Evolutionary conservation across 1,140 invertebrate genomes (phyloP).

Genomic region (Coenobita brevimanus): DNA sequence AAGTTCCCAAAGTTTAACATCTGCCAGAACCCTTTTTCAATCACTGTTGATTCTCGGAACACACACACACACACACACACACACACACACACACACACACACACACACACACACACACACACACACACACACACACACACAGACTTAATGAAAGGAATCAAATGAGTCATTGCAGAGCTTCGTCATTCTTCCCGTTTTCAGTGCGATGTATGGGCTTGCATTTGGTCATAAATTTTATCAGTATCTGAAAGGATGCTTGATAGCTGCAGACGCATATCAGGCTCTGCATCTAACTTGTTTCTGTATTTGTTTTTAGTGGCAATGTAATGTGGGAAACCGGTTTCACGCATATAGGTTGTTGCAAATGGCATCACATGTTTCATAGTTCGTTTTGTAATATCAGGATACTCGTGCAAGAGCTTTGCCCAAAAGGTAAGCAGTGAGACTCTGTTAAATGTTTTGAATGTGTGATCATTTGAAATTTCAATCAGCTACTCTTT

Average conservation of each 20-base stretch:
- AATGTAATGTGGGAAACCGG: too few species aligned
- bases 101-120: neutral
- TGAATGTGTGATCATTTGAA: too few species aligned
- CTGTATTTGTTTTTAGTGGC: too few species aligned
- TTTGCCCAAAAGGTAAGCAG: too few species aligned
- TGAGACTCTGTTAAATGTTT: too few species aligned
- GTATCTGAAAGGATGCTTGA: neutral
- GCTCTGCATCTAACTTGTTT: neutral
- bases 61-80: slow-evolving; percentile 10
- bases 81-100: neutral
- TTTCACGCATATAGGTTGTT: too few species aligned
- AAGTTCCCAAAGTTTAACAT: neutral
- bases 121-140: too few species aligned
- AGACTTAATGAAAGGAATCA: too few species aligned
- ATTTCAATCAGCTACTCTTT: too few species aligned
- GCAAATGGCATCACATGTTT: too few species aligned
- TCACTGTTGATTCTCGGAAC: neutral
- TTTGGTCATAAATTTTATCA: neutral
- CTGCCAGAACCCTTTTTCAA: neutral
- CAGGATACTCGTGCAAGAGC: too few species aligned
- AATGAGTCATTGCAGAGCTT: neutral
- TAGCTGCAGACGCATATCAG: slow-evolving; percentile 25
- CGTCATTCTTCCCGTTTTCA: slow-evolving; percentile 3
- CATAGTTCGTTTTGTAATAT: too few species aligned
- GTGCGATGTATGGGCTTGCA: neutral